Percentiles rank a stretch among this genome's conserved stretches.
phyloP scores from a whole-genome alignment of 2,797 vertebrate species.

The Pelodytes ibericus region DNA sequence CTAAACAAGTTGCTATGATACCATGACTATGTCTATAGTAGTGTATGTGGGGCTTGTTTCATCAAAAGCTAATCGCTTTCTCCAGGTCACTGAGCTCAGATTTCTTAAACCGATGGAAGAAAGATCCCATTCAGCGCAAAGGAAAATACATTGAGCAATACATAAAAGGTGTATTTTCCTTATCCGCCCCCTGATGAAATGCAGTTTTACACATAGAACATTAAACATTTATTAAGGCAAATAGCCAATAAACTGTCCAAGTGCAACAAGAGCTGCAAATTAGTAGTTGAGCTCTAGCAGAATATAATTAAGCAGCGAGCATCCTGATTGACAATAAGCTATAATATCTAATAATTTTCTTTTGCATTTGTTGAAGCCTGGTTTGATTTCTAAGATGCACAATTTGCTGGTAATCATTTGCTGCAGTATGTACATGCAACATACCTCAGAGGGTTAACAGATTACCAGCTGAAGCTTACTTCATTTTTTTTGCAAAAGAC shows the following conservation, averaged over 20 bases:
- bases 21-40: slow-evolving; percentile 27
- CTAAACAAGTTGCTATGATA: slow-evolving; percentile 41
- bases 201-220: slow-evolving; percentile 31
- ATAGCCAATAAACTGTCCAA: slow-evolving; percentile 42
- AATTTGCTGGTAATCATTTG: too few species aligned
- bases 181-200: slow-evolving; percentile 2
- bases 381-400: too few species aligned
- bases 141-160: slow-evolving; percentile 24
- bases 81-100: slow-evolving; percentile 33
- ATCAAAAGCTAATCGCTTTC: slow-evolving; percentile 29
- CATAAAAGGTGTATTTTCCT: slow-evolving; percentile 41
- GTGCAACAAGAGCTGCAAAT: slow-evolving; percentile 33
- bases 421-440: too few species aligned
- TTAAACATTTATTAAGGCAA: slow-evolving; percentile 55
- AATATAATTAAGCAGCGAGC: slow-evolving; percentile 15
- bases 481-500: too few species aligned
- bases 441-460: too few species aligned
- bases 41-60: neutral
- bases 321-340: slow-evolving; percentile 2
- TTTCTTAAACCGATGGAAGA: slow-evolving; percentile 42
- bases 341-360: too few species aligned
- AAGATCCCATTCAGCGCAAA: slow-evolving; percentile 37
- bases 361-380: too few species aligned
- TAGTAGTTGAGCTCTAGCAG: slow-evolving; percentile 21
- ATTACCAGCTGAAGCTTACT: too few species aligned